A percentile compares a stretch with the other conserved stretches of the same genome.
Conservation (phyloP, 2,113 vertebrate genomes). For the Solea solea region DNA sequence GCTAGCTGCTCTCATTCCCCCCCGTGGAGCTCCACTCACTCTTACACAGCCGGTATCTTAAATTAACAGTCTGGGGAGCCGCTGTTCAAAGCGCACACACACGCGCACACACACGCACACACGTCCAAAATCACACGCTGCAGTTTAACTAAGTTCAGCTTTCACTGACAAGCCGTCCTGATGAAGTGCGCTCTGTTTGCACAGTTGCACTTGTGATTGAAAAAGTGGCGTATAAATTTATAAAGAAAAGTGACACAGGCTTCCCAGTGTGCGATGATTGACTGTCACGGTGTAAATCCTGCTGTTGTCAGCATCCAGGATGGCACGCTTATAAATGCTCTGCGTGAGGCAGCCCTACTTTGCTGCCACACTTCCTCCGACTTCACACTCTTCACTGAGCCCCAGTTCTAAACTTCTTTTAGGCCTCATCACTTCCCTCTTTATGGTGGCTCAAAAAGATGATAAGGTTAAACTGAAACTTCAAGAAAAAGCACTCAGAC, state of each 20-base stretch:
- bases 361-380: constrained; percentile 13
- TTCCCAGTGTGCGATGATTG: constrained; percentile 30
- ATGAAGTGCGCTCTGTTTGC: constrained; percentile 2
- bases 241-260: constrained; percentile 17
- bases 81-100: constrained; percentile 26
- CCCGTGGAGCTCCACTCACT: constrained; percentile 26
- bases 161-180: constrained; percentile 15
- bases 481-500: background rate
- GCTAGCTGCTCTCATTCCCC: constrained; percentile 29
- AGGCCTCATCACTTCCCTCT: background rate
- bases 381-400: constrained; percentile 3
- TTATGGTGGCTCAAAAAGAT: background rate
- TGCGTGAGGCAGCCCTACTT: constrained; percentile 6
- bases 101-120: constrained; percentile 18
- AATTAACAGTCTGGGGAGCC: constrained; percentile 59
- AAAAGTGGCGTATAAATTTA: constrained; percentile 29
- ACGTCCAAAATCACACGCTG: background rate
- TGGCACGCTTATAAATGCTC: constrained; percentile 14
- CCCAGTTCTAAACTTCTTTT: background rate
- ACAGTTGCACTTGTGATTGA: constrained; percentile 45
- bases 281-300: constrained; percentile 18
- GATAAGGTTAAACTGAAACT: background rate
- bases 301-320: constrained; percentile 30
- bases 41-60: constrained; percentile 24
- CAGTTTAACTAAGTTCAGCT: constrained; percentile 14